Base-by-base conservation (phyloP, 2,888 invertebrate genomes). In the Orthosia gothica region DNA sequence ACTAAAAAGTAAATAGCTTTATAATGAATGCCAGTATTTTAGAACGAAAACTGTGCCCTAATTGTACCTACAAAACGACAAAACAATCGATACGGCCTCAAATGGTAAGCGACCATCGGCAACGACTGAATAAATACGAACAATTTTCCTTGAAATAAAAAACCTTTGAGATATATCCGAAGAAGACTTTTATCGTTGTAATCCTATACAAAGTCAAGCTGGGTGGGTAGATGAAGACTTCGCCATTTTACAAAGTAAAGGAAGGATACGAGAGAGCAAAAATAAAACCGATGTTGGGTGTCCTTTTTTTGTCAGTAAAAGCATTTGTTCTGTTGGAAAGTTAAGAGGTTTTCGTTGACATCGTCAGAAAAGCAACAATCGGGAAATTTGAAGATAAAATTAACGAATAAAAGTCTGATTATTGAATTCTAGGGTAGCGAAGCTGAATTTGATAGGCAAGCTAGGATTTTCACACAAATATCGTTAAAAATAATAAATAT, bases 121-220 rank as follows among this genome's bases (percentile, higher is more conserved):
- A 45, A 45, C 15, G 70, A 79, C 74, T 77, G 66, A 70, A 78
- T 76, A 79, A 79, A 85, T 70, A 73, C 63, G 64, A 82, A 20
- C 62, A 63, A 71, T 71, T 79, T 77, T 77, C 69, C 71, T 71
- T 58, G 67, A 78, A 79, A 84, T 76, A 76, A 81, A 89, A 88
- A 86, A 70, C 84, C 78, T 84, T 84, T 74, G 76, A 84, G 86
- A 88, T 88, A 87, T 89, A 89, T 86, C 78, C 72, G 74, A 88
- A 82, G 82, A 84, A 87, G 82, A 90, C 84, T 90, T 90, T 91
- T 91, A 90, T 87, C 87, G 83, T 80, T 85, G 91, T 91, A 91
- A 91, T 89, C 86, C 87, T 88, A 92, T 90, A 91, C 89, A 87
- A 89, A 89, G 86, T 87, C 82, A 87, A 84, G 87, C 86, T 86